Evolutionary conservation across 2,113 vertebrate species (phyloP).

Genomic region (Piprites chloris): DNA sequence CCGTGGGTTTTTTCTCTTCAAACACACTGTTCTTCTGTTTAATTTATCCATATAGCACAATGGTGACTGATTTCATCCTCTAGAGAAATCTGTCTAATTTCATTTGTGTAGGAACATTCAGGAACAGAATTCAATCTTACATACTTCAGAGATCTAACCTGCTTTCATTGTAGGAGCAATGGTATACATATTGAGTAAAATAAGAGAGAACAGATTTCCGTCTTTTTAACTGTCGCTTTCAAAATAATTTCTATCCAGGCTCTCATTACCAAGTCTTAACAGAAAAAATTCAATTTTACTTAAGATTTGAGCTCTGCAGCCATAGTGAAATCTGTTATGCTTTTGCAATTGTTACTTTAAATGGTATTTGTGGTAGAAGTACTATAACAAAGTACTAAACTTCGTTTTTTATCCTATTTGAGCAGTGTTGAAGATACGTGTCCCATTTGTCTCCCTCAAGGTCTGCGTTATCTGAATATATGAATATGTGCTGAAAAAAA

Average conservation of each 20-base stretch:
- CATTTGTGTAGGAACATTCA: background rate
- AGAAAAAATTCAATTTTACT: background rate
- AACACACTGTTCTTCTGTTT: background rate
- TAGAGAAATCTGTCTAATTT: conserved; percentile 21
- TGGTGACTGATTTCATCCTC: conserved; percentile 2
- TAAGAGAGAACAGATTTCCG: background rate
- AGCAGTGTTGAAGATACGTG: background rate
- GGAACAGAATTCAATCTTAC: background rate
- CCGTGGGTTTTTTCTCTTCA: background rate
- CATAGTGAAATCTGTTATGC: background rate
- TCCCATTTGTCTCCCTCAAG: background rate
- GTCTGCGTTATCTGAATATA: background rate
- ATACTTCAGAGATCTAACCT: conserved; percentile 2
- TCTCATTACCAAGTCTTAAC: background rate
- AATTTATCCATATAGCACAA: conserved; percentile 32
- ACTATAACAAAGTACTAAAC: background rate
- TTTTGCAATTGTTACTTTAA: background rate
- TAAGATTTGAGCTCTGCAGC: background rate
- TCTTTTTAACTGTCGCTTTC: background rate
- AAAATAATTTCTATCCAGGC: background rate
- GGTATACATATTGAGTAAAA: background rate
- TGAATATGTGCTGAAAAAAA: background rate
- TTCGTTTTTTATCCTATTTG: background rate
- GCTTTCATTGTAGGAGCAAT: background rate
- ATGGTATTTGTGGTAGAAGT: background rate